Evolutionary conservation across 2,888 invertebrate species (phyloP).

Genomic region (Lasioglossum oenotherae): DNA sequence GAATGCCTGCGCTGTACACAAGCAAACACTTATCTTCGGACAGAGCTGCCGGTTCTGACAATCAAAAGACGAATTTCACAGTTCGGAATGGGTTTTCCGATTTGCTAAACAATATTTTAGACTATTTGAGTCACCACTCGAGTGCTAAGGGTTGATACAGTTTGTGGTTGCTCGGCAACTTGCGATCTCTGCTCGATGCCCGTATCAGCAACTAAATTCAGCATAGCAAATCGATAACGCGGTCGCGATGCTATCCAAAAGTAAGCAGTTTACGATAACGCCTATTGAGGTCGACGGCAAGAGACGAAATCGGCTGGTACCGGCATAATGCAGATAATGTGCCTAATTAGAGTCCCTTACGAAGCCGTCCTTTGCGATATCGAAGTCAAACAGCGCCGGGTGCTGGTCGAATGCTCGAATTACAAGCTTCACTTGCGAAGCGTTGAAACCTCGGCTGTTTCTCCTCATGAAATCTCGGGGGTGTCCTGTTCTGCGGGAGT

Average conservation of each 20-base stretch:
- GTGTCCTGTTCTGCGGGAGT: neutral
- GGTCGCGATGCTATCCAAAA: neutral
- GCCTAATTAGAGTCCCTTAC: neutral
- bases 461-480: neutral
- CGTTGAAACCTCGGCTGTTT: neutral
- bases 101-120: too few relatives aligned
- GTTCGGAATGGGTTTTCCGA: too few relatives aligned
- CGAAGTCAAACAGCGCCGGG: neutral
- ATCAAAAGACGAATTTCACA: too few relatives aligned
- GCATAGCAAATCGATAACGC: neutral
- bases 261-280: neutral
- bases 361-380: conserved; percentile 6
- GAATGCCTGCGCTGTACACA: too few relatives aligned
- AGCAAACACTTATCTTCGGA: too few relatives aligned
- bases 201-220: neutral
- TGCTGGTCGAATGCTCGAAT: neutral
- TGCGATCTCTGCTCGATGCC: neutral
- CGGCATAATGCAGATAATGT: conserved; percentile 3
- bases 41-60: too few relatives aligned
- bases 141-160: neutral
- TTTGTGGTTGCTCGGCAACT: neutral
- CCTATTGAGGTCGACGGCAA: neutral
- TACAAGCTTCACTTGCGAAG: neutral
- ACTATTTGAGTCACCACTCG: too few relatives aligned
- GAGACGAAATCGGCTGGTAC: neutral